Conservation (phyloP, 2,113 vertebrate species). For the Ictalurus furcatus region DNA sequence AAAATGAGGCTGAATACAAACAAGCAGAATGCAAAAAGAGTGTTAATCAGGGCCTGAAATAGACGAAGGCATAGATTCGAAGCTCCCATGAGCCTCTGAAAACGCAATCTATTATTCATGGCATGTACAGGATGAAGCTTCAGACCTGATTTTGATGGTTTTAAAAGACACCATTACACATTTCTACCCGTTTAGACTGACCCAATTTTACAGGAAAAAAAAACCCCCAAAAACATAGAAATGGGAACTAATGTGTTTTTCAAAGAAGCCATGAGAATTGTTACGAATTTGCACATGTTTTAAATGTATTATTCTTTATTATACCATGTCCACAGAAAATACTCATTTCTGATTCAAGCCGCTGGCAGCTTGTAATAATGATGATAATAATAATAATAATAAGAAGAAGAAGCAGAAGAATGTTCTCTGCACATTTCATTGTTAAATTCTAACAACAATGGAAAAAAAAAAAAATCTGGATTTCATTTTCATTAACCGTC, state of each 20-base stretch:
- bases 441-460: background rate
- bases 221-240: background rate
- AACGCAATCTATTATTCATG: conserved; percentile 64
- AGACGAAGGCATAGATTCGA: conserved; percentile 43
- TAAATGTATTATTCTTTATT: background rate
- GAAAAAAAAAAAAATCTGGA: background rate
- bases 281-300: background rate
- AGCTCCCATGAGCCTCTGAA: conserved; percentile 51
- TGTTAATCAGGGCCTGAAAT: conserved; percentile 50
- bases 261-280: background rate
- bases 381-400: background rate
- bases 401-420: background rate
- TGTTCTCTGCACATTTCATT: background rate
- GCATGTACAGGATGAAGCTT: conserved; percentile 52
- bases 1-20: background rate
- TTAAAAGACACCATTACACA: background rate
- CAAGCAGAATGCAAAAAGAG: background rate
- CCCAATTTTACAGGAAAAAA: background rate
- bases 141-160: conserved; percentile 51
- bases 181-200: background rate
- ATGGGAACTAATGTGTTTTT: background rate
- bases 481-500: background rate
- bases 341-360: background rate
- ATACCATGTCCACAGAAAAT: background rate
- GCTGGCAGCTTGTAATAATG: background rate